Evolutionary conservation across 2,797 vertebrate species (phyloP), one percentile per base, ranked within the genome.

Genomic region (Clamator glandarius): DNA sequence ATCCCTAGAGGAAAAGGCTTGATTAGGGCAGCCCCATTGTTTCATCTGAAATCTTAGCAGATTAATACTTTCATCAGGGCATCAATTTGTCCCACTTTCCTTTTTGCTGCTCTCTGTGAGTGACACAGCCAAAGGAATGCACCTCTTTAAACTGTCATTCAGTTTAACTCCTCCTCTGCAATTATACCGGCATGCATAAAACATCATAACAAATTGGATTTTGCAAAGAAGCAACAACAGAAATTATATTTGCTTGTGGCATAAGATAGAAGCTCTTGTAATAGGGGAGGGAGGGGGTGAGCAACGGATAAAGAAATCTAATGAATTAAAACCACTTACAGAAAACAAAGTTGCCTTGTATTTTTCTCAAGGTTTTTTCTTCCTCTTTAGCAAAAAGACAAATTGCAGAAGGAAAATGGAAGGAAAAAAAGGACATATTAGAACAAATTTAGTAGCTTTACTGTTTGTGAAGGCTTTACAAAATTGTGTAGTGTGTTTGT

Each of bases 181-280:
- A 96, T 97, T 97, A 95, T 72, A 91, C 96, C 95, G 41, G 76
- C 96, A 96, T 97, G 90, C 91, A 96, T 97, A 97, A 96, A 96
- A 96, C 85, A 98, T 97, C 96, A 96, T 97, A 97, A 97, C 95
- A 95, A 97, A 95, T 96, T 96, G 97, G 94, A 96, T 96, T 88
- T 91, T 94, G 87, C 83, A 69, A 96, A 97, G 90, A 76, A 84
- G 90, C 55, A 79, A 93, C 13, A 74, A 90, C 90, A 96, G 88
- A 93, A 96, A 95, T 96, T 96, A 95, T 94, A 83, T 91, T 96
- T 95, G 89, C 83, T 86, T 91, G 84, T 92, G 92, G 93, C 93
- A 96, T 94, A 73, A 94, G 70, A 89, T 44, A 91, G 95, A 84
- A 92, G 76, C 54, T 91, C 83, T 69, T 92, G 25, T 90, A 94